Evolutionary conservation across 2,113 vertebrate genomes (phyloP).

Genomic region (Casuarius casuarius): DNA sequence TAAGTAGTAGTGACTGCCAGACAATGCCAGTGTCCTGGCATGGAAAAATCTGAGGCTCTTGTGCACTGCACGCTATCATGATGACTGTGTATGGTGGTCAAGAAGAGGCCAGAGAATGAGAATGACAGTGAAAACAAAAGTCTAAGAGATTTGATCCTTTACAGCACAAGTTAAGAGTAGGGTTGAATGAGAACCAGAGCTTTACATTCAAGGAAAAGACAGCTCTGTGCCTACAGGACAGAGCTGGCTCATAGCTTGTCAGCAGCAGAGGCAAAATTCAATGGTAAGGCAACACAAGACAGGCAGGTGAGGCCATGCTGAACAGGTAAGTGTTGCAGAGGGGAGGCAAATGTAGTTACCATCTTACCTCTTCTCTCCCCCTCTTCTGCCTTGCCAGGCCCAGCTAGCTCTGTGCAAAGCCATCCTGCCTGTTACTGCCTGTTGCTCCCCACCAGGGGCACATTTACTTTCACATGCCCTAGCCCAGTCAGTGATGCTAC

Average conservation of each 20-base stretch:
- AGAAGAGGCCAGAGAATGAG: neutral
- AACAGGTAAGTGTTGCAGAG: neutral
- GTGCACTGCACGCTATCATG: neutral
- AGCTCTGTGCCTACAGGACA: neutral
- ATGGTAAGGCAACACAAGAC: rapidly evolving
- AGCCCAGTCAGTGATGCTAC: neutral
- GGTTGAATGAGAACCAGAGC: neutral
- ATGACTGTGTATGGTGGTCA: neutral
- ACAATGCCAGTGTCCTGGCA: neutral
- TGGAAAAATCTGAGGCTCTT: neutral
- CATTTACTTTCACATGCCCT: neutral
- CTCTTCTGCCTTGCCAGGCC: neutral
- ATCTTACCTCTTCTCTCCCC: neutral
- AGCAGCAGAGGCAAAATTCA: neutral
- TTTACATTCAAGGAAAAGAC: neutral
- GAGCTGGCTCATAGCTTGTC: neutral
- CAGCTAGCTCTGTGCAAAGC: neutral
- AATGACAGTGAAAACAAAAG: neutral
- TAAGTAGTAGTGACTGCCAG: neutral
- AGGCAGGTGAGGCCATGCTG: rapidly evolving
- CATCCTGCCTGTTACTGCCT: neutral
- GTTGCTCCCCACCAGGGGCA: neutral
- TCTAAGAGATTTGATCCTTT: neutral
- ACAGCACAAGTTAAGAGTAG: neutral
- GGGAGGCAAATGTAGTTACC: neutral